A percentile compares a stretch with the other conserved stretches of the same genome.
phyloP scores from a whole-genome alignment of 1,140 invertebrate species.

The Cyrtorhinus lividipennis region DNA sequence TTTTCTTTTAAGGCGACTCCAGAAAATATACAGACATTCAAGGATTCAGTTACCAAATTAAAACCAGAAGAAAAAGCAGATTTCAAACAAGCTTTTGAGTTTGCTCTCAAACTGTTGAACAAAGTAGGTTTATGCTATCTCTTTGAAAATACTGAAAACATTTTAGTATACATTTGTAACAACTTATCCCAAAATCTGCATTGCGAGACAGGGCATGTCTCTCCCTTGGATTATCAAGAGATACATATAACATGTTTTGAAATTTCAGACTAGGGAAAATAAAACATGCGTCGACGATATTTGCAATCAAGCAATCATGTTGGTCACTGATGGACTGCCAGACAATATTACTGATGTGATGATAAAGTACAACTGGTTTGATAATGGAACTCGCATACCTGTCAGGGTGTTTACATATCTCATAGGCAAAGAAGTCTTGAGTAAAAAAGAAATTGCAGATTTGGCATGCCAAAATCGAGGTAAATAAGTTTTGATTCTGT shows the following conservation, averaged over 20 bases:
- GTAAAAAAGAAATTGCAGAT: slow-evolving; percentile 78
- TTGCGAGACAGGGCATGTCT: too few species aligned
- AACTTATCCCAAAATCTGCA: too few species aligned
- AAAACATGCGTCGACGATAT: slow-evolving; percentile 31
- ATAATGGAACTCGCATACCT: slow-evolving; percentile 48
- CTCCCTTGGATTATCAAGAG: too few species aligned
- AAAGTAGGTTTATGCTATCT: too few species aligned
- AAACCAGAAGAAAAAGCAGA: slow-evolving; percentile 69
- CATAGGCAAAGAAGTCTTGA: slow-evolving; percentile 87
- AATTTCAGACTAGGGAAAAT: slow-evolving; percentile 35
- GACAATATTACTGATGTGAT: slow-evolving; percentile 87
- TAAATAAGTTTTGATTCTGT: slow-evolving; percentile 27
- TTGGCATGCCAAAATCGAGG: slow-evolving; percentile 94
- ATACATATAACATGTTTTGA: too few species aligned
- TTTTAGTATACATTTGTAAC: too few species aligned
- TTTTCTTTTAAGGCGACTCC: slow-evolving; percentile 55
- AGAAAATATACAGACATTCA: slow-evolving; percentile 71
- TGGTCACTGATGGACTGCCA: slow-evolving; percentile 94
- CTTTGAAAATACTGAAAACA: too few species aligned
- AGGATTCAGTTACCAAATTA: slow-evolving; percentile 48
- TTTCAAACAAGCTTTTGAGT: slow-evolving; percentile 65
- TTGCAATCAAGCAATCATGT: slow-evolving; percentile 93
- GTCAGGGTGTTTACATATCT: slow-evolving; percentile 95
- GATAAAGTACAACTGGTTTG: slow-evolving; percentile 66
- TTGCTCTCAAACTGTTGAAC: slow-evolving; percentile 71